A percentile compares a stretch with the other conserved stretches of the same genome.
These are phyloP conservation scores for Crax fasciolata DNA, from an alignment of 2,797 vertebrate species.

Conservation along the genomic window DNA sequence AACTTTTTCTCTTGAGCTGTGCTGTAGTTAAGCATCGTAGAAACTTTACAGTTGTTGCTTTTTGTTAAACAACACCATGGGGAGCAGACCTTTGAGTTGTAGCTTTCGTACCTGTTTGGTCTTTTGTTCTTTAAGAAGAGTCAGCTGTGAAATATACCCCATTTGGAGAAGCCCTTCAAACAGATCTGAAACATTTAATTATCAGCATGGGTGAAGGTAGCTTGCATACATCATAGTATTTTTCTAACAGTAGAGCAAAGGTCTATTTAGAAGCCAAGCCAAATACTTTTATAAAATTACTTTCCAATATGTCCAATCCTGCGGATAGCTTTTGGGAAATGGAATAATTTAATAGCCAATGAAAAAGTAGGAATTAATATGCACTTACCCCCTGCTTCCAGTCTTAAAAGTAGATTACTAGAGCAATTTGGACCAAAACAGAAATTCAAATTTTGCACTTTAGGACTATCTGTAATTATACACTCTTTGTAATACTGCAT, in stretches of 20 bases:
- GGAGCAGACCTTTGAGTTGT: not conserved
- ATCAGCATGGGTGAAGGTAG: not conserved
- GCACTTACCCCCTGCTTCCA: not conserved
- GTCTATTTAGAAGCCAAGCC: not conserved
- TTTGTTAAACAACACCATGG: not conserved
- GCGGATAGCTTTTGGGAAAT: not conserved
- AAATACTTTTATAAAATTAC: not conserved
- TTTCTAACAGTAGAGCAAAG: not conserved
- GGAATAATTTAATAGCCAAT: not conserved
- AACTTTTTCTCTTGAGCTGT: not conserved
- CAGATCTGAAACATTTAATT: not conserved
- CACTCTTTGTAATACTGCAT: not conserved
- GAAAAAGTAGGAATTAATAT: not conserved
- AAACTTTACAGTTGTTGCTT: not conserved
- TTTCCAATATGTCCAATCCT: not conserved
- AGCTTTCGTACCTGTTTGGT: not conserved
- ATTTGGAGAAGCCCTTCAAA: not conserved
- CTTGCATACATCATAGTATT: not conserved
- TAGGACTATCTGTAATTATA: not conserved
- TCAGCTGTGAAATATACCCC: not conserved
- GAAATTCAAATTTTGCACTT: not conserved
- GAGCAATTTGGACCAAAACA: not conserved
- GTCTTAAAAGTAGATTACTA: not conserved
- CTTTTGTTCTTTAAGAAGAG: not conserved
- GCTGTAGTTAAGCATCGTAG: not conserved